Evolutionary conservation across 2,797 vertebrate species (phyloP), one percentile per base, ranked within the genome.

Genomic region (Spea hammondii): DNA sequence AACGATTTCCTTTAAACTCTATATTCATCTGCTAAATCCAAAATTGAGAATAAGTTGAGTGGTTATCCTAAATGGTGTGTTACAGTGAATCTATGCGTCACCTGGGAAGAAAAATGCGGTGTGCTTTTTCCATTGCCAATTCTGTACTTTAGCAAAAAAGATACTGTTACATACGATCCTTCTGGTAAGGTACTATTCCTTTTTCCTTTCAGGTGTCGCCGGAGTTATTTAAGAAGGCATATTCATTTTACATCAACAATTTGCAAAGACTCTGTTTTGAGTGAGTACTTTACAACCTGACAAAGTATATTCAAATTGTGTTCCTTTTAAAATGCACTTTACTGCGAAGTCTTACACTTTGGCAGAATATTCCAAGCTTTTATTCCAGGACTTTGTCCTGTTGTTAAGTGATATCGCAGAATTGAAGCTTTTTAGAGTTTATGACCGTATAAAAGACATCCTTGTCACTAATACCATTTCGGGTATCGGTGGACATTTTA

Each of bases 251-350:
- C 72, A 91, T 83, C 65, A 92, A 83, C 82, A 85, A 78, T 66
- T 79, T 94, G 85, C 84, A 88, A 80, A 92, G 88, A 55, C 79
- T 82, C 62, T 90, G 83, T 83, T 95, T 96, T 87, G 85, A 76
- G 92, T 94, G 89, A 86, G 93, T 89, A 75, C 66, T 4, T 81
- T 76, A 80, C 72, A 51, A 51, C 65, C 71, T 74, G 72, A 64
- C 65, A 74, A 69, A 68, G 13, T 13, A 32, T 54, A 73, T 62
- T 73, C 54, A 74, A 5, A 51, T 6, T 11, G 10, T 79, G 64
- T 65, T 66, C n/a, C 65, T 48, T 65, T 49, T 9, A 32, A 55
- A 54, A 65, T 72, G 59, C 55, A 66, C 32, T 68, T 57, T 78
- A 67, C 32, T 17, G 47, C 9, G 48, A 60, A 55, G 14, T 55